Base-by-base conservation (phyloP, 2,797 vertebrate species). In the Microctenopoma stevenorrisi region DNA sequence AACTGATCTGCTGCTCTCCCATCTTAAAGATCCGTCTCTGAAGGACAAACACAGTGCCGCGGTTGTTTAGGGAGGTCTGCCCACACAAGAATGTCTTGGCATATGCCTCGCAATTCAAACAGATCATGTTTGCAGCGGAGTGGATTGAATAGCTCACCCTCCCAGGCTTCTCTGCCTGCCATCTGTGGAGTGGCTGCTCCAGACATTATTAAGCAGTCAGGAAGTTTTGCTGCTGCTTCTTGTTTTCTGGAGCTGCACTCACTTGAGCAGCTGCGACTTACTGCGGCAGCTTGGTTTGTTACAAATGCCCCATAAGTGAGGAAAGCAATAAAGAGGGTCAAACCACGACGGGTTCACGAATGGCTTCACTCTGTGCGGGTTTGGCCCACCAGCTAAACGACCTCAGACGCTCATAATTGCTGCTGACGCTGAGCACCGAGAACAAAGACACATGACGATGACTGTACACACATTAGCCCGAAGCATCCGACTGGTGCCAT, bases 11-110 rank as follows among this genome's bases (percentile, higher is more conserved):
- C 57, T 57, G 69, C 70, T 60, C 69, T 72, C 7, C 11, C 48
- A 68, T 84, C 57, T 74, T 14, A 50, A 67, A 85, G 78, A 53
- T 76, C 68, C 71, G 68, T 63, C 28, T 77, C 67, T 35, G 74
- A 48, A 74, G 74, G 83, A 81, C 82, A 82, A 88, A 88, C 84
- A 79, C 86, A 88, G 87, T 64, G 63, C 82, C 43, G 52, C 59
- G 66, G 84, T 90, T 90, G 87, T 88, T 91, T 86, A 73, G 75
- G 79, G 75, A 90, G 88, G 78, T 86, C 88, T 84, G 82, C 90
- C 91, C 89, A 90, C 92, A 84, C 84, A 91, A 86, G 84, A 92
- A 90, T 91, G 83, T 87, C 84, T 88, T 88, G 84, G 89, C 87
- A 85, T 76, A 57, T 80, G 83, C 75, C 47, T 71, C 48, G 8